Evolutionary conservation across 37 sponge, comb jelly and placozoan species (phyloP), one percentile per base, ranked within the genome.

Genomic region (Eunapius fragilis): DNA sequence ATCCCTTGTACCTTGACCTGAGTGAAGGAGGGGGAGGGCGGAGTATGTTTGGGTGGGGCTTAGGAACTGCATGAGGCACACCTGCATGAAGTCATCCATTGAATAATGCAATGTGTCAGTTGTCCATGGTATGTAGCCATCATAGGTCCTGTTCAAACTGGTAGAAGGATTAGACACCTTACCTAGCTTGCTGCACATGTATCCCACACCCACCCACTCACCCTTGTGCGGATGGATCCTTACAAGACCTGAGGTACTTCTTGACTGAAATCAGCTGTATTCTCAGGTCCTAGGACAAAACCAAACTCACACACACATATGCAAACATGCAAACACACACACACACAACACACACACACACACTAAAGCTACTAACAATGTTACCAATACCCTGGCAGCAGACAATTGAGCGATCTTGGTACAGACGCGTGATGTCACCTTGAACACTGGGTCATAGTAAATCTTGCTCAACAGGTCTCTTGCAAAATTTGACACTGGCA

Each of bases 401-500:
- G 47, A 71, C 41, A 94, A 28, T 34, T 26, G 24, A 11, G 76
- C 10, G 3, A 93, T 80, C 75, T 69, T 88, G 30, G 49, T 72
- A 50, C 88, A 89, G 30, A 91, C 12, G 6, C 30, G 50, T 0
- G 71, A 82, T 36, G 85, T 85, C 17, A 82, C 33, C 70, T 82
- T 88, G 69, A 93, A 95, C 45, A 92, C 82, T 27, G 97, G 93
- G 12, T 92, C 93, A 14, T 79, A 45, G 26, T 88, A 69, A 67
- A 94, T 93, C 74, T 89, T 85, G 22, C 68, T 72, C 31, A 98
- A 74, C 41, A 96, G 80, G 70, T 94, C 95, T 27, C 79, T 49
- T 13, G 98, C 98, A 90, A 92, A 92, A 81, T 98, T 96, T 31
- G 97, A 96, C 0, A 96, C 93, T 0, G 81, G 50, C 12, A 71